Percentiles rank a stretch among this genome's conserved stretches.
phyloP scores from a whole-genome alignment of 1,140 invertebrate species.

The Wiebesia pumilae region DNA sequence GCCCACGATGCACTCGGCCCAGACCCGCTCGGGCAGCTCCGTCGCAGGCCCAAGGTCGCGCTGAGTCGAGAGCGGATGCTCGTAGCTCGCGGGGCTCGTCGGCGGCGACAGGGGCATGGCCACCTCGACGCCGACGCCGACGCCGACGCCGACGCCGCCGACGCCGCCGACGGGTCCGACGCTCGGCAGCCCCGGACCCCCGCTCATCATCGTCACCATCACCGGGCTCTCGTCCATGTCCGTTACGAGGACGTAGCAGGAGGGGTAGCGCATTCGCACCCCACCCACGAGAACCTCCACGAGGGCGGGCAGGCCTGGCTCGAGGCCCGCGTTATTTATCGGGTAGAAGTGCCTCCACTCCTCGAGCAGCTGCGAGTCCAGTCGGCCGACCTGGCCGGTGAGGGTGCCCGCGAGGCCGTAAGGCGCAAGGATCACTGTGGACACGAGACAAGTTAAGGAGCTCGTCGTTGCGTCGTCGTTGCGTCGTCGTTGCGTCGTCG shows the following conservation, averaged over 20 bases:
- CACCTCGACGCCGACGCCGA: not conserved
- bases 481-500: too few species aligned
- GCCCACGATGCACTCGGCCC: constrained; percentile 83
- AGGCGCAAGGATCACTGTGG: constrained; percentile 90
- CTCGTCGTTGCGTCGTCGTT: too few species aligned
- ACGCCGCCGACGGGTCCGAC: not conserved
- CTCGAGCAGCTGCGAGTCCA: constrained; percentile 87
- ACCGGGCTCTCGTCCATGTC: constrained; percentile 84
- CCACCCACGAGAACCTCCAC: constrained; percentile 85
- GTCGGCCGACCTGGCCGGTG: constrained; percentile 89
- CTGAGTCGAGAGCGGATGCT: constrained; percentile 75
- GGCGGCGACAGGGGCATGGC: constrained; percentile 72
- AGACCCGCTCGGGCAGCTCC: constrained; percentile 83
- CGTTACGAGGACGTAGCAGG: constrained; percentile 93
- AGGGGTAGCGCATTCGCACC: constrained; percentile 94
- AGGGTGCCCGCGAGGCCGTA: constrained; percentile 93
- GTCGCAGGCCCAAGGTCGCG: constrained; percentile 76
- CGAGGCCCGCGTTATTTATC: constrained; percentile 77
- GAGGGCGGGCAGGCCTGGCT: constrained; percentile 79
- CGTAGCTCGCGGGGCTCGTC: constrained; percentile 74
- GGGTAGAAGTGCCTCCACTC: constrained; percentile 97
- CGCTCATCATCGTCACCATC: constrained; percentile 58
- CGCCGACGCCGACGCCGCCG: constrained; percentile 70
- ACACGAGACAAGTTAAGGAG: too few species aligned
- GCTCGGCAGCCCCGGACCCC: not conserved